Evolutionary conservation across 2,113 vertebrate species (phyloP), one percentile per base, ranked within the genome.

Genomic region (Vanacampus margaritifer): DNA sequence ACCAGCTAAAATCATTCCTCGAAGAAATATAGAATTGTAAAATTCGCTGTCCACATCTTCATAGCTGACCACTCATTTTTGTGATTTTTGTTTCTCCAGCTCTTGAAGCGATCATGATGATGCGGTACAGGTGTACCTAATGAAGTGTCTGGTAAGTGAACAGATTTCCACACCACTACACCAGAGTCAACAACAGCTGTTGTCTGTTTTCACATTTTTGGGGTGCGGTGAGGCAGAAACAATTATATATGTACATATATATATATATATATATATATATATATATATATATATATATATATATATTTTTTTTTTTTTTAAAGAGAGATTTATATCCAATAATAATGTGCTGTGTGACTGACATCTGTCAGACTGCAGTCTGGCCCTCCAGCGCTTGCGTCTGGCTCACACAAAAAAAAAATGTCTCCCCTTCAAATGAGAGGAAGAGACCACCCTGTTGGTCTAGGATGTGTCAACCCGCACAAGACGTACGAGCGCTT

Each of bases 381-480:
- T 56, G 78, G 69, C 71, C 69, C 73, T 43, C 16, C 24, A 41
- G 65, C 50, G n/a, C 48, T 45, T 72, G 23, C 65, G 60, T 79
- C 64, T 68, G 58, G 43, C 59, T 80, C 79, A 65, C 68, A 19
- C 46, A 1, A 7, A 12, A 53, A n/a, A n/a, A n/a, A n/a, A n/a
- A n/a, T n/a, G n/a, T n/a, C n/a, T n/a, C n/a, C n/a, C n/a, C n/a
- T n/a, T n/a, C 54, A 73, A 73, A 79, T 32, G 50, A 23, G 61
- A 61, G 67, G 60, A 43, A 24, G 32, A 64, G 78, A 80, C 75
- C 76, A 77, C 77, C 76, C 77, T 35, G 76, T 69, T 24, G 53
- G 69, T 69, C 68, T 69, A 53, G 74, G 72, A 74, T 81, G 67
- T 72, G 67, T 72, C 37, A 6, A 60, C 71, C 56, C 35, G 36